phyloP scores from a whole-genome alignment of 2,797 vertebrate genomes.

The Gallinago nigripennis region DNA sequence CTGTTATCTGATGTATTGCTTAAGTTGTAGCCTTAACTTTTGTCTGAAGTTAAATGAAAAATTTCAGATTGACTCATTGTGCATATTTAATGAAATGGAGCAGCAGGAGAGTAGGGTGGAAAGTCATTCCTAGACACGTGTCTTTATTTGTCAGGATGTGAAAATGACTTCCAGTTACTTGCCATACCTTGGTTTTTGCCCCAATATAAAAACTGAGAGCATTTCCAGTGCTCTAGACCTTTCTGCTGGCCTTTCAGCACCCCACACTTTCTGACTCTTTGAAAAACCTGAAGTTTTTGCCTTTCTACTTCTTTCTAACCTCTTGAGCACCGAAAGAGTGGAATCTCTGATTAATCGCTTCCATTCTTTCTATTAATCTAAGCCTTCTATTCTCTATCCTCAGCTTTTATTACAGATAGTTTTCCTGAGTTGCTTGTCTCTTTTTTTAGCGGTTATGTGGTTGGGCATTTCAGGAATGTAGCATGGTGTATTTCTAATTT shows the following conservation, averaged over 20 bases:
- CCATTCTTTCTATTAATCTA: neutral
- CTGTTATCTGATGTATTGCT: neutral
- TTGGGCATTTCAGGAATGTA: neutral
- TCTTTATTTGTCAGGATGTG: neutral
- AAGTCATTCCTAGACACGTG: neutral
- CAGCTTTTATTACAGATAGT: neutral
- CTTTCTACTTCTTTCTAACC: neutral
- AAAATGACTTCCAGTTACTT: neutral
- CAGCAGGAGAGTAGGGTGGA: neutral
- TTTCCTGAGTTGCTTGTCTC: neutral
- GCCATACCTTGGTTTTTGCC: neutral
- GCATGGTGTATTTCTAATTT: neutral
- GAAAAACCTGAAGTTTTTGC: neutral
- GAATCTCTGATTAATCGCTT: constrained; percentile 19
- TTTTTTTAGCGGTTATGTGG: neutral
- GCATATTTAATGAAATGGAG: neutral
- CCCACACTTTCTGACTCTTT: neutral
- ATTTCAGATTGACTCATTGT: neutral
- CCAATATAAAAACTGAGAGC: neutral
- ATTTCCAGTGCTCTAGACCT: neutral
- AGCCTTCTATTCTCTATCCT: neutral
- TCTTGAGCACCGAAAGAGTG: neutral
- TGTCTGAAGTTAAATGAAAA: neutral
- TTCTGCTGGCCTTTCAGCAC: neutral
- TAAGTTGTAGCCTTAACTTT: neutral